Evolutionary conservation across 1,140 invertebrate genomes (phyloP).

Genomic region (Brachionus rubens): DNA sequence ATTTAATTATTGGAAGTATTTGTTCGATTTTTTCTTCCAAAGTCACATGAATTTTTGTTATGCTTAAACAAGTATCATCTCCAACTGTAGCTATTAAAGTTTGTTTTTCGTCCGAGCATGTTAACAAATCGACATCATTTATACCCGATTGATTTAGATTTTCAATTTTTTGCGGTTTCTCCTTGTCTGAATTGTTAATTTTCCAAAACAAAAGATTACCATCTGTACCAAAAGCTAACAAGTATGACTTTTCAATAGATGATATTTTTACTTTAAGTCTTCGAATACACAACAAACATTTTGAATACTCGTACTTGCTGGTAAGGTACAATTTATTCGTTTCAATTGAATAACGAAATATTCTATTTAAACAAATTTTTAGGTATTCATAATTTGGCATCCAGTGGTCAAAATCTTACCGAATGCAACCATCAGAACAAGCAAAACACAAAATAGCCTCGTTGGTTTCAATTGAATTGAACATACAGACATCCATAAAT

Average conservation of each 20-base stretch:
- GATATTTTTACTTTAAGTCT: neutral
- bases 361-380: neutral
- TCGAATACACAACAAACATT: neutral
- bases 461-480: neutral
- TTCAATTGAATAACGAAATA: conserved; percentile 18
- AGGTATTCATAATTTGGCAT: neutral
- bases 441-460: conserved; percentile 26
- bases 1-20: neutral
- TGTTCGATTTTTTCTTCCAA: neutral
- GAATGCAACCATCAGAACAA: conserved; percentile 32
- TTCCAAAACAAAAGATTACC: conserved; percentile 33
- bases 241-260: neutral
- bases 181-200: neutral
- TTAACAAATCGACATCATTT: conserved; percentile 1
- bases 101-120: neutral
- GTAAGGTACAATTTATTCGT: neutral
- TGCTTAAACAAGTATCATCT: conserved; percentile 37
- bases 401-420: neutral
- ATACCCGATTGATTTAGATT: conserved; percentile 34
- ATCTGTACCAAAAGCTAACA: conserved; percentile 22
- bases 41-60: conserved; percentile 3
- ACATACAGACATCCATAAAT: conserved; percentile 37
- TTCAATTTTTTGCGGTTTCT: conserved; percentile 2
- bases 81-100: conserved; percentile 32
- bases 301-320: conserved; percentile 7